Evolutionary conservation across 2,888 invertebrate species (phyloP).

Genomic region (Anticlea derivata): DNA sequence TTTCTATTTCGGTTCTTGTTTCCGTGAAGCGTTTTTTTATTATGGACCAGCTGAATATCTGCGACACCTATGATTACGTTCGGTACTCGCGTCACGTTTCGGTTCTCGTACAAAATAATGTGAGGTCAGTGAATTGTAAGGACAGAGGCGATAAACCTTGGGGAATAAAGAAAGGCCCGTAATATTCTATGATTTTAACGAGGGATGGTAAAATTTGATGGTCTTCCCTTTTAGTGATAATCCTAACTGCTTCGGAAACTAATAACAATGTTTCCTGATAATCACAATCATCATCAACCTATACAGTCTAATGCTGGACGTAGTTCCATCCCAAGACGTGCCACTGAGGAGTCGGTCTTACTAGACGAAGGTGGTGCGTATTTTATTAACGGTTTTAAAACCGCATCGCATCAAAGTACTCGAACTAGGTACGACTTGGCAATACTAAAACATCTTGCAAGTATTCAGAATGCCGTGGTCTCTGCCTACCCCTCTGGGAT

Average conservation of each 20-base stretch:
- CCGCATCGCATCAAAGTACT: too few species aligned
- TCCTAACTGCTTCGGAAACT: slow-evolving; percentile 7
- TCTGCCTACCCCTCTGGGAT: too few species aligned
- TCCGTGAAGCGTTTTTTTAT: not conserved
- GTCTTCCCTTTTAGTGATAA: slow-evolving; percentile 9
- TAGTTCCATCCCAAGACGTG: too few species aligned
- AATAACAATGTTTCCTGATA: not conserved
- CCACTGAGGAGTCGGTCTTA: too few species aligned
- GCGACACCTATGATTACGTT: slow-evolving; percentile 28
- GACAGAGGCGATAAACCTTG: slow-evolving; percentile 27
- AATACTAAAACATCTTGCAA: too few species aligned
- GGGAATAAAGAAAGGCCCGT: slow-evolving; percentile 25
- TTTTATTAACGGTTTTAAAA: too few species aligned
- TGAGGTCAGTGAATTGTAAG: slow-evolving; percentile 51
- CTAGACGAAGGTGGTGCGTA: too few species aligned
- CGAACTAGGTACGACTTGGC: too few species aligned
- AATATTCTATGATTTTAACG: slow-evolving; percentile 17
- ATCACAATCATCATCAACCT: too few species aligned
- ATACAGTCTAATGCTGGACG: too few species aligned
- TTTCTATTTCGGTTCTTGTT: too few species aligned
- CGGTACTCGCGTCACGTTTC: slow-evolving; percentile 50
- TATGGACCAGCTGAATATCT: slow-evolving; percentile 4
- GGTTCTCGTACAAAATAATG: slow-evolving; percentile 50
- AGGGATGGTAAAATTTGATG: slow-evolving; percentile 11
- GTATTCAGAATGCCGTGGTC: too few species aligned